Evolutionary conservation across 2,113 vertebrate species (phyloP).

Genomic region (Glaucomys volans): DNA sequence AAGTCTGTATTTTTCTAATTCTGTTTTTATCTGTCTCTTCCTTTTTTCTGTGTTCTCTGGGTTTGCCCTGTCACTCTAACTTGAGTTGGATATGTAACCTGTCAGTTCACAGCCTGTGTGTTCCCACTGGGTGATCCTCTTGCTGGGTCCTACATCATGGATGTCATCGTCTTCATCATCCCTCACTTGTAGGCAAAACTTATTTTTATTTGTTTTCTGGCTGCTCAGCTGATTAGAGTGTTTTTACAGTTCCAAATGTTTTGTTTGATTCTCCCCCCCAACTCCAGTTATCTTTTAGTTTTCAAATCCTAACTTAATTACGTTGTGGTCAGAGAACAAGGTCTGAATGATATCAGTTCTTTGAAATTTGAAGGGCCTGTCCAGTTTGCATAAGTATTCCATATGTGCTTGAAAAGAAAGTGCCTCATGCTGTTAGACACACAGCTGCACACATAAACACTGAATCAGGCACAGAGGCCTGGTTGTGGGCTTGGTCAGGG

Average conservation of each 20-base stretch:
- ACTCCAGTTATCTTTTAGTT: constrained; percentile 61
- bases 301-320: constrained; percentile 71
- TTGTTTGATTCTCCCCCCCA: neutral
- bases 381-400: constrained; percentile 57
- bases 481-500: neutral
- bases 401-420: constrained; percentile 51
- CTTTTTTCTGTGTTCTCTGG: neutral
- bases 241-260: constrained; percentile 63
- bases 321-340: constrained; percentile 70
- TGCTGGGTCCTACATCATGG: neutral
- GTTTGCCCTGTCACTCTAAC: neutral
- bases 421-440: neutral
- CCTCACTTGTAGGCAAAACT: neutral
- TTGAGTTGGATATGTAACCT: neutral
- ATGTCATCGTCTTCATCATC: neutral
- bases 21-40: neutral
- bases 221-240: constrained; percentile 41
- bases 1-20: neutral
- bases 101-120: neutral
- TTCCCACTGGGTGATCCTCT: no score
- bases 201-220: constrained; percentile 38
- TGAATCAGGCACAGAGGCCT: neutral
- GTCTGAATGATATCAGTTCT: constrained; percentile 76
- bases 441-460: neutral
- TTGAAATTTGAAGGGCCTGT: constrained; percentile 60